Evolutionary conservation across 2,888 invertebrate genomes (phyloP).

Genomic region (Zaprionus lineosus): DNA sequence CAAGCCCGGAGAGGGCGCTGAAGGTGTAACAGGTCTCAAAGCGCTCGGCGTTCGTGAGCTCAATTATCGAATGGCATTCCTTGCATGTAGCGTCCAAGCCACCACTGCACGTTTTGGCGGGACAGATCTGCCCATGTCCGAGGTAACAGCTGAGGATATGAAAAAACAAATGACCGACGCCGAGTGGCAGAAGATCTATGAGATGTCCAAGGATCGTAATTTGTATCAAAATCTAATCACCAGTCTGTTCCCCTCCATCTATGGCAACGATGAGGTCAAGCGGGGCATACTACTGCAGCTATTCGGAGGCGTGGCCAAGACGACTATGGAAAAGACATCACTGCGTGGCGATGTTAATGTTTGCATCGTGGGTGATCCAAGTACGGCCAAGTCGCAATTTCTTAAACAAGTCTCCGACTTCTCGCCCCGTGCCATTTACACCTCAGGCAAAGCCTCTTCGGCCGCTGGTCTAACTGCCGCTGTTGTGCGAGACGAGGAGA

Average conservation of each 20-base stretch:
- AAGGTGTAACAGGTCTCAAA: slow-evolving; percentile 92
- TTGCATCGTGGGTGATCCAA: slow-evolving; percentile 99
- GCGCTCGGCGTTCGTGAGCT: slow-evolving; percentile 93
- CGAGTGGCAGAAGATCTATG: slow-evolving; percentile 97
- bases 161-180: slow-evolving; percentile 96
- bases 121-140: slow-evolving; percentile 91
- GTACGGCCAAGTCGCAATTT: slow-evolving; percentile 98
- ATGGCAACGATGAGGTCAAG: slow-evolving; percentile 98
- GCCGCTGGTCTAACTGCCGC: slow-evolving; percentile 99
- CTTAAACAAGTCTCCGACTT: slow-evolving; percentile 97
- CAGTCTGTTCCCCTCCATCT: slow-evolving; percentile 97
- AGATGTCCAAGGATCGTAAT: slow-evolving; percentile 97
- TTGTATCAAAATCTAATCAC: slow-evolving; percentile 94
- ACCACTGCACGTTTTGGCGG: slow-evolving; percentile 95
- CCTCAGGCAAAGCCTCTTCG: slow-evolving; percentile 98
- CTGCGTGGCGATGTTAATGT: slow-evolving; percentile 98
- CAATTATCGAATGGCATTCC: slow-evolving; percentile 93
- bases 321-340: slow-evolving; percentile 94
- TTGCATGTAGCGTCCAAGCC: slow-evolving; percentile 95
- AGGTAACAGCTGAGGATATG: slow-evolving; percentile 95
- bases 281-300: slow-evolving; percentile 95
- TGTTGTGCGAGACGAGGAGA: slow-evolving; percentile 98
- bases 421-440: slow-evolving; percentile 97
- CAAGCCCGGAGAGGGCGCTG: slow-evolving; percentile 88
- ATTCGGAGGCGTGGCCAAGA: slow-evolving; percentile 98